Evolutionary conservation across 2,888 invertebrate species (phyloP), one percentile per base, ranked within the genome.

Genomic region (Idaea aversata): DNA sequence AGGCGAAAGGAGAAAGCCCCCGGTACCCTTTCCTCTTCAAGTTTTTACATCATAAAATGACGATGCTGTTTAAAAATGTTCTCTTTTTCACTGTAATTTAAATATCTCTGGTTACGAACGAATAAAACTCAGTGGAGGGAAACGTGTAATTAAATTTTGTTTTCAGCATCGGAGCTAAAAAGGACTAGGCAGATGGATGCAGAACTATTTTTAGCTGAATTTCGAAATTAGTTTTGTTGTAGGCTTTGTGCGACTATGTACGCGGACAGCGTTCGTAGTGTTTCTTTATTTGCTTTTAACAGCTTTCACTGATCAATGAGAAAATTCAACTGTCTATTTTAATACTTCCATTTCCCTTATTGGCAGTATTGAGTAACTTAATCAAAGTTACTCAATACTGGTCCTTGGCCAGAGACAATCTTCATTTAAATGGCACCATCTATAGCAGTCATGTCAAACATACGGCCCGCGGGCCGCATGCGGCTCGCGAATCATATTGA

Each of bases 81-180:
- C 7, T 4, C 7, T 47, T 13, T 13, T 47, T 10, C 47, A 4
- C 13, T 47, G 47, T 47, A 2, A 47, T 13, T 10, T 47, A 47
- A 47, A 47, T 47, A 47, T 5, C 47, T 47, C 13, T 47, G 47
- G 47, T 47, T 16, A 16, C 59, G 59, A 59, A 58, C 58, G 15
- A 58, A 16, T 15, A 34, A 59, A 59, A 59, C 16, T 34, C 25
- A 34, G 59, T 59, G 34, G 34, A 59, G 59, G 59, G 59, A 59
- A 59, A 59, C 59, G 25, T 59, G 59, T 59, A 59, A 59, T 59
- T 59, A 59, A 59, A 59, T 59, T 59, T 59, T 59, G 59, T 59
- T 59, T 59, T 59, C 59, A 25, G 25, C 59, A 47, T 47, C 47
- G 47, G 13, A 47, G 47, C 47, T 7, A 47, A 47, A 47, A 47